Evolutionary conservation across 2,113 vertebrate genomes (phyloP), one percentile per base, ranked within the genome.

Genomic region (Maccullochella peelii): DNA sequence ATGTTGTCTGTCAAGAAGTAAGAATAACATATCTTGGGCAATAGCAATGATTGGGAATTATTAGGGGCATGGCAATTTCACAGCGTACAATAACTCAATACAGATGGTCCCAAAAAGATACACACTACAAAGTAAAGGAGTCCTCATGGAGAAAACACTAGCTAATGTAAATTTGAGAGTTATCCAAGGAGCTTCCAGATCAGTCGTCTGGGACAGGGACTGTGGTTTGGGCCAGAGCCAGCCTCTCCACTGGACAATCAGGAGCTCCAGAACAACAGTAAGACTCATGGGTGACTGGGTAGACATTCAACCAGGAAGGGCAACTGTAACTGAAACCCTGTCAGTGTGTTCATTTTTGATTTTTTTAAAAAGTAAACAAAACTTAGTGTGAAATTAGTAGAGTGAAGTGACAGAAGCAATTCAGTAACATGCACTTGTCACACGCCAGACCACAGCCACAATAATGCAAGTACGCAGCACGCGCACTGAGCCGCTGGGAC

Each of bases 181-280:
- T 86, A 79, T 88, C 58, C 62, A 68, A 85, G 71, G 61, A 82
- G 73, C 25, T 78, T 77, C 91, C 91, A 93, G 90, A 93, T 86
- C 82, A 85, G 83, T 83, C 27, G 73, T 92, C 88, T 91, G 90
- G 84, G 79, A 83, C 42, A 58, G 59, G 57, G 66, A 71, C 74
- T 86, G 67, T 52, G 73, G 83, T 85, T 76, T 90, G 87, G 88
- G 84, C 16, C 55, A 8, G 33, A 18, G 90, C 90, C 87, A 91
- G 42, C 30, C 27, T 83, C 77, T 65, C 49, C n/a, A 72, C 40
- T 21, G 47, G 71, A 67, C 38, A 58, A 79, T 62, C 33, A 68
- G 57, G 50, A 77, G 74, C 33, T 71, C 44, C 20, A 80, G 72
- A 74, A 42, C 71, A 52, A 55, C 9, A 54, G n/a, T 42, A 30